These are phyloP conservation scores for Drosophila insularis DNA, from an alignment of 1,140 invertebrate species.

Conservation along the genomic window DNA sequence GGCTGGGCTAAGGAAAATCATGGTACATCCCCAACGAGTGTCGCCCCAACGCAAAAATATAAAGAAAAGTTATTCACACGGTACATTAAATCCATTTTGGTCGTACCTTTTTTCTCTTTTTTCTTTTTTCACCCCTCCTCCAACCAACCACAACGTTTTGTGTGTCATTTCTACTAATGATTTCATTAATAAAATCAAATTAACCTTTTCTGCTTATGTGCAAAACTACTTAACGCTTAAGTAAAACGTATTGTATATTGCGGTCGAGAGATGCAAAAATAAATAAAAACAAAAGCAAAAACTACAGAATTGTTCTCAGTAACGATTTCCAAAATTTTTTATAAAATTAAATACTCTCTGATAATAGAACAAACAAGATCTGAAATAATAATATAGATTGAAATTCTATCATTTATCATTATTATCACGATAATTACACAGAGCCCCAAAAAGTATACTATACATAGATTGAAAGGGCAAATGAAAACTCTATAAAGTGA, in stretches of 20 bases:
- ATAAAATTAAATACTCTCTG: too few species aligned
- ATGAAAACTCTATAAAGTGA: too few species aligned
- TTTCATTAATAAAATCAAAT: conserved; percentile 79
- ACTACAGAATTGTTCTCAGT: background rate
- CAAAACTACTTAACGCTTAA: conserved; percentile 64
- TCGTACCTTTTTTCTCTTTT: conserved; percentile 14
- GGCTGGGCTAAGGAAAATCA: conserved; percentile 3
- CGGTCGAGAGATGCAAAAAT: background rate
- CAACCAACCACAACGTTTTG: conserved; percentile 17
- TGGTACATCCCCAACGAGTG: background rate
- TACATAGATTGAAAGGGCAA: too few species aligned
- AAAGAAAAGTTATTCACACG: conserved; percentile 57
- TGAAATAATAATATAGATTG: background rate
- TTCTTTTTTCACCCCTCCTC: too few species aligned
- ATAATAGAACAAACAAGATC: too few species aligned
- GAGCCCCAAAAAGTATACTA: too few species aligned
- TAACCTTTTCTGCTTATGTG: conserved; percentile 45
- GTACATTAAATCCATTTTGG: conserved; percentile 58
- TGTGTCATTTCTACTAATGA: conserved; percentile 65
- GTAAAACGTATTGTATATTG: conserved; percentile 50
- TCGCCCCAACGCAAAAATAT: conserved; percentile 3
- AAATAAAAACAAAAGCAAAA: conserved; percentile 1
- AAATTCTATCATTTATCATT: too few species aligned
- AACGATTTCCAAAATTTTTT: background rate
- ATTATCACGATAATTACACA: too few species aligned